These are phyloP conservation scores for Ataeniobius toweri DNA, from an alignment of 2,797 vertebrate genomes.

Conservation along the genomic window DNA sequence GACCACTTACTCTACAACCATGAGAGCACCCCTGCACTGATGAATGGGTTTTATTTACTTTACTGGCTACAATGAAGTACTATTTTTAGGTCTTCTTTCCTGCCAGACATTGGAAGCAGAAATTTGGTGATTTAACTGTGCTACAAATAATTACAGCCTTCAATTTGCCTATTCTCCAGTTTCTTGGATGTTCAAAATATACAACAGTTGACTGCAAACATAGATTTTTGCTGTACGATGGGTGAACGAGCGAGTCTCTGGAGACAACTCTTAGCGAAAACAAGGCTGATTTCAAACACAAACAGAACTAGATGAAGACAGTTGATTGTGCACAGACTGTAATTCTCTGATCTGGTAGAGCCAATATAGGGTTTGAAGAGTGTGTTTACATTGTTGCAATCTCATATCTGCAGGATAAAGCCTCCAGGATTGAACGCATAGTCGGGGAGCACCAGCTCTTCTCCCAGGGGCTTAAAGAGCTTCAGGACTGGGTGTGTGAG, in stretches of 20 bases:
- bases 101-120: constrained; percentile 61
- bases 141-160: constrained; percentile 25
- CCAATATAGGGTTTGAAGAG: constrained; percentile 4
- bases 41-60: constrained; percentile 72
- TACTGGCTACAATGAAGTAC: constrained; percentile 28
- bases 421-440: constrained; percentile 90
- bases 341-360: constrained; percentile 5
- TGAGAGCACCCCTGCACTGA: constrained; percentile 44
- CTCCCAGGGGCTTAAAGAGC: constrained; percentile 88
- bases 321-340: constrained; percentile 11
- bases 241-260: constrained; percentile 39
- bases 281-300: constrained; percentile 31
- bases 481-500: constrained; percentile 94
- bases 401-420: constrained; percentile 85
- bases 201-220: constrained; percentile 26
- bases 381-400: constrained; percentile 39
- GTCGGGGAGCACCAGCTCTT: constrained; percentile 94
- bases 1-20: constrained; percentile 54
- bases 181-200: constrained; percentile 39
- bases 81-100: constrained; percentile 72
- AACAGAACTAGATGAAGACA: constrained; percentile 39
- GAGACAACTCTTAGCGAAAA: constrained; percentile 41
- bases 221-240: constrained; percentile 25
- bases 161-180: constrained; percentile 25
- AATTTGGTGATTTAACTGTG: constrained; percentile 53